Percentiles rank a stretch among this genome's conserved stretches.
These are phyloP conservation scores for Plumapathes pennacea DNA, from an alignment of 92 coral and sea anemone genomes.

Conservation along the genomic window DNA sequence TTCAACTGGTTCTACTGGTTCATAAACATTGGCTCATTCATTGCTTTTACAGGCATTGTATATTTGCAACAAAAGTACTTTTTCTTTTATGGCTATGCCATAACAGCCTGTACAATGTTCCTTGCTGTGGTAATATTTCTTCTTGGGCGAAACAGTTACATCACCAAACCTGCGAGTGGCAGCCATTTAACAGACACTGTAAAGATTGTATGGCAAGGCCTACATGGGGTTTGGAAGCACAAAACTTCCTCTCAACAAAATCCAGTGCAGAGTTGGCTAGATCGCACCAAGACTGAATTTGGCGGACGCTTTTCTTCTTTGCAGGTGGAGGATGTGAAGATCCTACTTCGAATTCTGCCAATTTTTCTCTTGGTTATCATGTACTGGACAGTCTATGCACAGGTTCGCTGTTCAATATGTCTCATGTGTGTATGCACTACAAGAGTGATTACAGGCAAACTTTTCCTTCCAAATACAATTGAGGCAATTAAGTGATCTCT, in stretches of 20 bases:
- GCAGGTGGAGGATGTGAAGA: conserved; percentile 92
- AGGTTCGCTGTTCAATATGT: conserved; percentile 61
- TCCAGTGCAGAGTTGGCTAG: conserved; percentile 62
- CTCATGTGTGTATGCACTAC: too few species aligned
- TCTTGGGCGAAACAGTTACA: conserved; percentile 61
- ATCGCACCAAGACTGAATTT: conserved; percentile 63
- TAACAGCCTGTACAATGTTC: conserved; percentile 71
- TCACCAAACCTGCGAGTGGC: conserved; percentile 72
- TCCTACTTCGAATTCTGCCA: conserved; percentile 63
- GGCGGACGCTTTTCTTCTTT: conserved; percentile 69
- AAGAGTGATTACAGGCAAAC: neutral
- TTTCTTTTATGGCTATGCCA: conserved; percentile 71
- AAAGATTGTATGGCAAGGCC: conserved; percentile 53
- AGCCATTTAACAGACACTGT: conserved; percentile 70
- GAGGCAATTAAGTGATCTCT: neutral
- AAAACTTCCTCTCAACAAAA: conserved; percentile 5
- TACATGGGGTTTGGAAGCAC: conserved; percentile 11
- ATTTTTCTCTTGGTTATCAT: conserved; percentile 70
- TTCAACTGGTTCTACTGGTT: conserved; percentile 99
- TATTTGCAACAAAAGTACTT: conserved; percentile 67
- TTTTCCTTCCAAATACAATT: neutral
- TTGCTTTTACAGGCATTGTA: conserved; percentile 79
- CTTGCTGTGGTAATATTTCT: conserved; percentile 61
- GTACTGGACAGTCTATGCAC: conserved; percentile 82
- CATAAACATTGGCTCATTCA: conserved; percentile 81